Percentiles rank a stretch among this genome's conserved stretches.
Conservation (phyloP, 2,888 invertebrate species). For the Amaurobius ferox region DNA sequence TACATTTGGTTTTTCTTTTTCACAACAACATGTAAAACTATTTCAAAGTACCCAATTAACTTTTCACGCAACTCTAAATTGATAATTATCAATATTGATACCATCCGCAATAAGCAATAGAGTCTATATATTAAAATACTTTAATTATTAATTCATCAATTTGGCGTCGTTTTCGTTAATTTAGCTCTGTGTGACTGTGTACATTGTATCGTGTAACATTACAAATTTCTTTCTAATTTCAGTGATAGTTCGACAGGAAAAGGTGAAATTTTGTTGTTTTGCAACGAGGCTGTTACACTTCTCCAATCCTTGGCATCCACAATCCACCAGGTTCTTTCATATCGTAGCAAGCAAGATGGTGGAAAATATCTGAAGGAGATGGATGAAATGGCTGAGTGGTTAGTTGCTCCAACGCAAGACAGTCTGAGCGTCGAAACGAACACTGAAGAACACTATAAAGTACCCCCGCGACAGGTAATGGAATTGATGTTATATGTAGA, state of each 20-base stretch:
- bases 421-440: not conserved
- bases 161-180: too few species aligned
- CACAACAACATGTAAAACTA: too few species aligned
- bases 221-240: not conserved
- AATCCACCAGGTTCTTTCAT: conserved; percentile 59
- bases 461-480: conserved; percentile 60
- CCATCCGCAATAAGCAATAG: too few species aligned
- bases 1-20: too few species aligned
- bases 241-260: conserved; percentile 72
- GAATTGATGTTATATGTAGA: too few species aligned
- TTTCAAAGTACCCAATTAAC: too few species aligned
- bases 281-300: conserved; percentile 47
- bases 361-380: conserved; percentile 58
- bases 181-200: too few species aligned
- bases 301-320: conserved; percentile 51
- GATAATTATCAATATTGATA: too few species aligned
- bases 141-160: too few species aligned
- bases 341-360: conserved; percentile 43
- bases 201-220: too few species aligned
- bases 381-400: conserved; percentile 48
- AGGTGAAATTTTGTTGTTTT: conserved; percentile 57
- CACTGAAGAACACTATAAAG: conserved; percentile 61
- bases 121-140: too few species aligned
- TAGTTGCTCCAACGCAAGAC: not conserved
- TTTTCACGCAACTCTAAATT: too few species aligned